Evolutionary conservation across 1,140 invertebrate genomes (phyloP).

Genomic region (Brachionus rotundiformis): DNA sequence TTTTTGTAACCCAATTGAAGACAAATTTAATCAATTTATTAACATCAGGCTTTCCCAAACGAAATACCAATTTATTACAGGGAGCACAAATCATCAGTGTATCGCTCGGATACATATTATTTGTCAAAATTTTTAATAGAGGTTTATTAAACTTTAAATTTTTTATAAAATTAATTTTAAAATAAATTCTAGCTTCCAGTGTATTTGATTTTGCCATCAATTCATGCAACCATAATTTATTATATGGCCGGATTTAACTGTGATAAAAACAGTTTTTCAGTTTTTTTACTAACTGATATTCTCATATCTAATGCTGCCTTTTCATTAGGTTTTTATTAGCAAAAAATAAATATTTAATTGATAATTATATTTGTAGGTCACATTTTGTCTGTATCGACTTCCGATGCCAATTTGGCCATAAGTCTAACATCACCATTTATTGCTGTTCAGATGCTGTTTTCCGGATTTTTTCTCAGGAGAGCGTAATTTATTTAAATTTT

Average conservation of each 20-base stretch:
- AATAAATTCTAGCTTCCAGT: constrained; percentile 25
- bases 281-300: constrained; percentile 27
- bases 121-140: constrained; percentile 38
- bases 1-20: no score
- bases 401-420: background rate
- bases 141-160: background rate
- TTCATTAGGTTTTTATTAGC: background rate
- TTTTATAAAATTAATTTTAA: background rate
- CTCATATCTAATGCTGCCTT: constrained; percentile 8
- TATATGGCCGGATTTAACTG: constrained; percentile 46
- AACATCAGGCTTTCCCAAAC: constrained; percentile 23
- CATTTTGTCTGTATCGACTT: background rate
- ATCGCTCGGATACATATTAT: constrained; percentile 51
- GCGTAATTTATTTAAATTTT: background rate
- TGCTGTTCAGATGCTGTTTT: constrained; percentile 38
- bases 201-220: constrained; percentile 7
- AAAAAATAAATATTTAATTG: no score
- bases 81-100: background rate
- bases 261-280: constrained; percentile 23
- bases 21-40: no score
- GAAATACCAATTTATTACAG: constrained; percentile 43
- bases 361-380: no score
- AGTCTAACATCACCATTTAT: constrained; percentile 23
- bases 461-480: constrained; percentile 43
- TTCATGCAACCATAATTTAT: constrained; percentile 31